phyloP scores from a whole-genome alignment of 2,888 invertebrate species.

The Drosophila quinaria region DNA sequence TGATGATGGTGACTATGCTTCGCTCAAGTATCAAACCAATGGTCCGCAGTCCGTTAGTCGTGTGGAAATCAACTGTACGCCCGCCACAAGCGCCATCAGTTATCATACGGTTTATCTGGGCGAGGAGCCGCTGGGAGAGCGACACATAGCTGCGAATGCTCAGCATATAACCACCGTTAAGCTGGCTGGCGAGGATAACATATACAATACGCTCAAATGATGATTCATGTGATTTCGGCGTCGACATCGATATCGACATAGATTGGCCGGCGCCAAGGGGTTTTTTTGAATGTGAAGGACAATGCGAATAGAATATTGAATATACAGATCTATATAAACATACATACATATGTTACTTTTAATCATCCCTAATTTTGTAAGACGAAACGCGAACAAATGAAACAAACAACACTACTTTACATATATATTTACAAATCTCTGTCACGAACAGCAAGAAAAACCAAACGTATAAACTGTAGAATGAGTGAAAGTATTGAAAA shows the following conservation, averaged over 20 bases:
- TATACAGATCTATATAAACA: conserved; percentile 30
- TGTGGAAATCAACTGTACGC: conserved; percentile 83
- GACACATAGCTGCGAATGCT: conserved; percentile 48
- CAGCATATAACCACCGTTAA: conserved; percentile 80
- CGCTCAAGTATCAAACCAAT: conserved; percentile 71
- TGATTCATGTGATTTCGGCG: conserved; percentile 85
- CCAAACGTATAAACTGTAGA: conserved; percentile 26
- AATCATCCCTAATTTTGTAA: conserved; percentile 26
- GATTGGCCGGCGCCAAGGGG: conserved; percentile 79
- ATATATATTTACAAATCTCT: conserved; percentile 13
- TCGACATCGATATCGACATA: conserved; percentile 73
- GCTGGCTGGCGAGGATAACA: conserved; percentile 83
- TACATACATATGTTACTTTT: conserved; percentile 21
- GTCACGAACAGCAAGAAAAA: conserved; percentile 22
- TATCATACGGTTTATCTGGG: conserved; percentile 82
- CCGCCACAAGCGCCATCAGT: conserved; percentile 79
- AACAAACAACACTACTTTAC: conserved; percentile 13
- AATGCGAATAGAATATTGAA: conserved; percentile 45
- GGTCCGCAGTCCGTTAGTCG: conserved; percentile 82
- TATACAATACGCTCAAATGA: conserved; percentile 86
- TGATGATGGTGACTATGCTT: conserved; percentile 81
- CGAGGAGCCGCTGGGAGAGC: conserved; percentile 80
- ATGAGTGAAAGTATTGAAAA: conserved; percentile 25
- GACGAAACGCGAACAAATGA: conserved; percentile 35
- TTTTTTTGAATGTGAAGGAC: conserved; percentile 68